A percentile compares a stretch with the other conserved stretches of the same genome.
Evolutionary conservation across 1,140 invertebrate genomes (phyloP).

Genomic region (Drosophila simulans): DNA sequence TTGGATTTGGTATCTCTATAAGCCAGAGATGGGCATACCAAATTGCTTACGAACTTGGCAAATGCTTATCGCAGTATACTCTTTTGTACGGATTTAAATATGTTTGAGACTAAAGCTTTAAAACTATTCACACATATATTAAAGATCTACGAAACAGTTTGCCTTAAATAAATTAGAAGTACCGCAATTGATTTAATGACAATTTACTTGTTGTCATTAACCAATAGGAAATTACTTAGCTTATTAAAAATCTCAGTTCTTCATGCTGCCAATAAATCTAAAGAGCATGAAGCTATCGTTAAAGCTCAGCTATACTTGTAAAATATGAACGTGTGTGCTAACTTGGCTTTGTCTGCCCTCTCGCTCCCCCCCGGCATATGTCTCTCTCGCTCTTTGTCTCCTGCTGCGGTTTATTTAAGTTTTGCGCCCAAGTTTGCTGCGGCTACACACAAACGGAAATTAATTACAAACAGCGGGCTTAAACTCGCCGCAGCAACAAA

Average conservation of each 20-base stretch:
- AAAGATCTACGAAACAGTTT: no score
- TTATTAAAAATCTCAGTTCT: no score
- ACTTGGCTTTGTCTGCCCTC: conserved; percentile 20
- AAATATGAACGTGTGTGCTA: conserved; percentile 8
- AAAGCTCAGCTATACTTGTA: conserved; percentile 19
- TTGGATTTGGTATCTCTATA: conserved; percentile 44
- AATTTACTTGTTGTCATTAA: neutral
- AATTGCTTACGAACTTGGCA: conserved; percentile 31
- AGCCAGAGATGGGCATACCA: conserved; percentile 42
- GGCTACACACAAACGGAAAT: conserved; percentile 80
- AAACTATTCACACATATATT: no score
- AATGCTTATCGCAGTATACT: conserved; percentile 13
- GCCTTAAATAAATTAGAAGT: no score
- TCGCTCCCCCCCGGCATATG: neutral
- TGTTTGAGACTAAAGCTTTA: neutral
- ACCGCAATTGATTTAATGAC: neutral
- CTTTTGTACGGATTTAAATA: neutral
- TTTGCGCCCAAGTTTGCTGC: conserved; percentile 68
- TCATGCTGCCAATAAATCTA: neutral
- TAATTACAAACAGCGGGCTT: conserved; percentile 80
- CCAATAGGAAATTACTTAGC: neutral
- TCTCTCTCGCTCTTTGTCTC: conserved; percentile 16
- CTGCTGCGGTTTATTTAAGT: conserved; percentile 73
- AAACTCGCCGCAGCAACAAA: conserved; percentile 59
- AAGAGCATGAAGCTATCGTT: conserved; percentile 11